Base-by-base conservation (phyloP, 1,140 invertebrate species). In the Spodoptera litura region DNA sequence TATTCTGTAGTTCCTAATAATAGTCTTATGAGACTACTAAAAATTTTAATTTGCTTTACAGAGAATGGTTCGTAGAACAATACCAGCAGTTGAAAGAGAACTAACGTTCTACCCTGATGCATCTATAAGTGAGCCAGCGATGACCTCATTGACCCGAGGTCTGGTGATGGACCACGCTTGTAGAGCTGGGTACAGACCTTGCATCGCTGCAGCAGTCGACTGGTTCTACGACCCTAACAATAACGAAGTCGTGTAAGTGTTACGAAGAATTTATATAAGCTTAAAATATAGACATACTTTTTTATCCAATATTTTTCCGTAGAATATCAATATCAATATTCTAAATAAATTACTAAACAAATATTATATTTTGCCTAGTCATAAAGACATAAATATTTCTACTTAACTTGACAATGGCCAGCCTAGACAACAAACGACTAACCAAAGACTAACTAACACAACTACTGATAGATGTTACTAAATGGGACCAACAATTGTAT, bases 151-250 rank as follows among this genome's bases (percentile, higher is more conserved):
- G 8, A 90, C 90, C 3, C 80, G 93, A 56, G 92, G 90, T 4
- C 52, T 94, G 9, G 90, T 94, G 1, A 94, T 94, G 93, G 88
- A 92, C 6, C 91, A 93, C 52, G 92, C 91, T 0, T 94, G 93
- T 58, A 78, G 79, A 8, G 78, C 89, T 9, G 82, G 83, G 10
- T 93, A 93, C 53, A 73, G 87, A 11, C 91, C 91, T 10, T 94
- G 93, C 64, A 86, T 93, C 6, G 91, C 91, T 10, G 91, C 90
- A 62, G 93, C 93, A 0, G 80, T 92, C 5, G 91, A 94, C 27
- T 88, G 85, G 87, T 94, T 94, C 81, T 92, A 89, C 13, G 87
- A 91, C 58, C 87, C 89, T 0, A 86, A 88, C 51, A 81, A 85
- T 68, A 70, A 72, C 27, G 83, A 66, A 25, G 78, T 72, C 9